These are phyloP conservation scores for Poecilia wingei DNA, from an alignment of 2,797 vertebrate species.

Conservation along the genomic window DNA sequence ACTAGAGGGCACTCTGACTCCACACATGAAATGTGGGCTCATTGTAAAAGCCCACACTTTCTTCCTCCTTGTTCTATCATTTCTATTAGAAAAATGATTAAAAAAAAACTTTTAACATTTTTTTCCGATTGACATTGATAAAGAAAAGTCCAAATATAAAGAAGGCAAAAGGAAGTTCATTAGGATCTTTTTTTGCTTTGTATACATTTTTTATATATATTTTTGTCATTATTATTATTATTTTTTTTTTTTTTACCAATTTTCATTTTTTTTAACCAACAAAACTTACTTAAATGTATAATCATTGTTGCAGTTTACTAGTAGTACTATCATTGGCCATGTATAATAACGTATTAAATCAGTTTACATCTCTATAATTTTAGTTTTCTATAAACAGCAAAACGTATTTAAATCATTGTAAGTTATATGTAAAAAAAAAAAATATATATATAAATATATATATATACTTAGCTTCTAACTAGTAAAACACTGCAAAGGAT, in stretches of 20 bases:
- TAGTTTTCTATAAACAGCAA: neutral
- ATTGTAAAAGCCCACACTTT: constrained; percentile 36
- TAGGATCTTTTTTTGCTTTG: neutral
- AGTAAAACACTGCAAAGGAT: neutral
- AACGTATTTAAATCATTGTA: neutral
- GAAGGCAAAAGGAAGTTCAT: neutral
- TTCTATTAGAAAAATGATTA: neutral
- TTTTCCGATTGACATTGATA: neutral
- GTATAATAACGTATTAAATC: neutral
- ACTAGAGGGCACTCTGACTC: constrained; percentile 81
- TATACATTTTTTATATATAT: neutral
- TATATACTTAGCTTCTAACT: neutral
- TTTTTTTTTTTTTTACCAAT: neutral
- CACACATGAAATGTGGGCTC: constrained; percentile 54
- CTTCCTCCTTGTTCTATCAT: constrained; percentile 20
- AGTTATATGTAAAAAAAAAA: neutral
- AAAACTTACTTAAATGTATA: neutral
- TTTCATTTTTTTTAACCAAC: neutral
- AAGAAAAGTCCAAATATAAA: neutral
- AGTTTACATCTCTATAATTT: neutral
- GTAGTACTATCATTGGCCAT: neutral
- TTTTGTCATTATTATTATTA: neutral
- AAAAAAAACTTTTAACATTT: neutral
- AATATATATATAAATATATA: neutral
- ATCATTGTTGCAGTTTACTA: neutral